These are phyloP conservation scores for Adelosebastes latens DNA, from an alignment of 2,797 vertebrate genomes.

Conservation along the genomic window DNA sequence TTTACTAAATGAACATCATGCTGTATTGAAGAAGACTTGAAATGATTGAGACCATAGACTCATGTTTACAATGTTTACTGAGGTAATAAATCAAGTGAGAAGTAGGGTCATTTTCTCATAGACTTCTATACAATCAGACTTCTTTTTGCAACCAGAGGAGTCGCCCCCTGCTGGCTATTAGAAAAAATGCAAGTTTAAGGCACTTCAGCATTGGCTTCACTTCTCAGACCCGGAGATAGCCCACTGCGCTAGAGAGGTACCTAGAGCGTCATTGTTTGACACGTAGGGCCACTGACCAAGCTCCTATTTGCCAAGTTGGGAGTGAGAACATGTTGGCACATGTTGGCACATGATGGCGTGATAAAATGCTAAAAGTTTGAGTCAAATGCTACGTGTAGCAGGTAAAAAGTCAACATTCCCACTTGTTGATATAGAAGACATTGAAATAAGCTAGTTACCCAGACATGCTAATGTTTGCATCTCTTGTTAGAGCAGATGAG, in stretches of 20 bases:
- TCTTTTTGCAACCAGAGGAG: no score
- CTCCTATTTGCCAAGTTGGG: neutral
- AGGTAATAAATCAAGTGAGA: no score
- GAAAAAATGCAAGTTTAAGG: no score
- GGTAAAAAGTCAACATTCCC: neutral
- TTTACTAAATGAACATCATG: no score
- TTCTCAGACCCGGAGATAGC: no score
- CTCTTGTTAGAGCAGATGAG: neutral
- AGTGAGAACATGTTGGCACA: neutral
- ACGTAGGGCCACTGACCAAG: neutral
- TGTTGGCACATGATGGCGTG: neutral
- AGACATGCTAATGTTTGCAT: neutral
- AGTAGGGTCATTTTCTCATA: no score
- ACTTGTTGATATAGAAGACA: neutral
- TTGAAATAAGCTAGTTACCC: neutral
- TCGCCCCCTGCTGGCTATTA: no score
- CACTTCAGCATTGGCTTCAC: no score
- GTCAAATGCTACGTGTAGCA: neutral
- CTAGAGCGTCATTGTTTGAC: neutral
- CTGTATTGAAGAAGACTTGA: no score
- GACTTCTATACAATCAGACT: no score
- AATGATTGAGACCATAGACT: rapidly evolving
- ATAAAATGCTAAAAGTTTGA: neutral
- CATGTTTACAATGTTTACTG: no score
- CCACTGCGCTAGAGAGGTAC: neutral